Evolutionary conservation across 2,113 vertebrate species (phyloP), one percentile per base, ranked within the genome.

Genomic region (Oxygymnocypris stewartii): DNA sequence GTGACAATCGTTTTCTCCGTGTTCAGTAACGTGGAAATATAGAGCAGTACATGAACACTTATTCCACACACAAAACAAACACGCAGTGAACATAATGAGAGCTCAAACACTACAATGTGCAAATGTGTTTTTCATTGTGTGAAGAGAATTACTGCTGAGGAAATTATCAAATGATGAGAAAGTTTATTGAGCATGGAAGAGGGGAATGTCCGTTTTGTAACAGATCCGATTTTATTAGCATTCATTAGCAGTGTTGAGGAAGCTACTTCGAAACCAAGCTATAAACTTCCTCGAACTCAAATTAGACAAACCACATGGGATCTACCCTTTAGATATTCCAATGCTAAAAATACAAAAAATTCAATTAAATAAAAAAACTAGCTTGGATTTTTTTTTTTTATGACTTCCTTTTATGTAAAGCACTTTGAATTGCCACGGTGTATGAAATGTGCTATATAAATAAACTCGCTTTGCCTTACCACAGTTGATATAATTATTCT

Each of bases 81-180:
- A 80, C 20, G 5, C 28, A 40, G 6, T 1, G 11, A 63, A 63
- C 57, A 42, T 63, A 65, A 63, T 44, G 23, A 44, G 28, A 57
- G 51, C 77, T 57, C 49, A 40, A 79, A 25, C 8, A 14, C 63
- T 54, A 84, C 6, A 2, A 47, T 84, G 12, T 71, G 61, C 73
- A 78, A 76, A 49, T n/a, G n/a, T 54, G 18, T 40, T 80, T 59
- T 79, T 61, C 31, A 80, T 61, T 42, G 54, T 65, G 57, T 65
- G 37, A 47, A 65, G 12, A 81, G 23, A 44, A 65, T 16, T 28
- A 65, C 79, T 81, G 79, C 12, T 42, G 40, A 81, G 79, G 40
- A 25, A 65, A 82, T 82, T 31, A 82, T 49, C 63, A 35, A 35
- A 82, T 69, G 54, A 82, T 67, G 59, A 82, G 37, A 67, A 47